A percentile compares a stretch with the other conserved stretches of the same genome.
Evolutionary conservation across 1,140 invertebrate species (phyloP).

Genomic region (Wasmannia auropunctata): DNA sequence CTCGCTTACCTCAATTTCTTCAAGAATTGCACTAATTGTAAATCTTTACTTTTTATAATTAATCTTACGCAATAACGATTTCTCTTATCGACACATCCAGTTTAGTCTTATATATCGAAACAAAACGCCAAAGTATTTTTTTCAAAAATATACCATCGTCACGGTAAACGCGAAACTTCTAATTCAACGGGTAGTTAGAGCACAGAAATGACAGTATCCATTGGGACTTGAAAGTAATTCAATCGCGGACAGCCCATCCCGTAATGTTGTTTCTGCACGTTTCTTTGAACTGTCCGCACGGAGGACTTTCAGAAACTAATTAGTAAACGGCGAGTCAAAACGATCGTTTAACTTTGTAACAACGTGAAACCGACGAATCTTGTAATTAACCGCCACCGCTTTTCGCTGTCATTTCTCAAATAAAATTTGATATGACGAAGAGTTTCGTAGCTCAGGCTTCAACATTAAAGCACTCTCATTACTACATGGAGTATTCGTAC

Average conservation of each 20-base stretch:
- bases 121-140: neutral
- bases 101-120: neutral
- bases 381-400: constrained; percentile 39
- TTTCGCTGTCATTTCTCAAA: constrained; percentile 26
- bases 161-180: constrained; percentile 6
- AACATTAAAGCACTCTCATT: constrained; percentile 25
- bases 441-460: neutral
- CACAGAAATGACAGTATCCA: constrained; percentile 38
- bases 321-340: constrained; percentile 59
- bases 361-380: constrained; percentile 43
- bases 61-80: neutral
- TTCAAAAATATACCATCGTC: neutral
- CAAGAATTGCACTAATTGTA: neutral
- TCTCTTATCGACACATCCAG: neutral
- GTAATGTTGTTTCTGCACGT: constrained; percentile 55
- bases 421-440: constrained; percentile 44
- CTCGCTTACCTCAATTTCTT: neutral
- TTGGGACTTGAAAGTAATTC: constrained; percentile 56
- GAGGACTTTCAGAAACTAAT: constrained; percentile 59
- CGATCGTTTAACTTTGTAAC: constrained; percentile 61
- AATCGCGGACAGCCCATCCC: constrained; percentile 30
- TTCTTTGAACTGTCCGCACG: constrained; percentile 52
- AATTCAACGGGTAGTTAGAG: constrained; percentile 34
- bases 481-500: neutral
- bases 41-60: neutral